Evolutionary conservation across 2,888 invertebrate species (phyloP).

Genomic region (Halictus quadricinctus): DNA sequence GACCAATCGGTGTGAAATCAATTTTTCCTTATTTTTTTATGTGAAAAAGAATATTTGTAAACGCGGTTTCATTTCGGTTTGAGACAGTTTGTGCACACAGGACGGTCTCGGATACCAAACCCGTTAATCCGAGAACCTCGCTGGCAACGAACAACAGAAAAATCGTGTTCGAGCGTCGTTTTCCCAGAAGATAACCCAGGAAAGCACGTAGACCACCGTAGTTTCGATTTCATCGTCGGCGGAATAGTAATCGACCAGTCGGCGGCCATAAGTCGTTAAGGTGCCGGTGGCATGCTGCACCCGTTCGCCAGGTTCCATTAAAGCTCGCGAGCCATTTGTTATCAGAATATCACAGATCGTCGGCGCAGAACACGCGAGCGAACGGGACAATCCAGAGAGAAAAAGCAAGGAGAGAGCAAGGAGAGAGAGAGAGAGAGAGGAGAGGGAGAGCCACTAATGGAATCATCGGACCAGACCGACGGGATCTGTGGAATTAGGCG

Average conservation of each 20-base stretch:
- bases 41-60: too few relatives aligned
- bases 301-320: constrained; percentile 37
- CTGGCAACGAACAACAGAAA: background rate
- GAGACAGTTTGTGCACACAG: too few relatives aligned
- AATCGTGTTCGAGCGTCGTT: background rate
- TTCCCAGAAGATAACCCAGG: background rate
- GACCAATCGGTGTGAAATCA: too few relatives aligned
- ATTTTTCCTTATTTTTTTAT: too few relatives aligned
- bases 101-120: background rate
- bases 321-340: constrained; percentile 43
- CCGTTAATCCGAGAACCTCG: background rate
- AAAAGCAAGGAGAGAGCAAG: background rate
- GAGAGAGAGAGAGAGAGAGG: background rate
- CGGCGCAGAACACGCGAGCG: constrained; percentile 17
- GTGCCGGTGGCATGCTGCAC: constrained; percentile 17
- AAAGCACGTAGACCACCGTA: background rate
- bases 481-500: constrained; percentile 59
- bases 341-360: constrained; percentile 34
- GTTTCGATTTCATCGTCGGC: constrained; percentile 36
- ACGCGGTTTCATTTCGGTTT: too few relatives aligned
- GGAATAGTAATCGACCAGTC: constrained; percentile 15
- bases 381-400: constrained; percentile 8
- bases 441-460: constrained; percentile 42
- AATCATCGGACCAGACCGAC: constrained; percentile 47
- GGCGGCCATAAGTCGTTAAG: constrained; percentile 11